Base-by-base conservation (phyloP, 2,888 invertebrate genomes). In the Lingula anatina region DNA sequence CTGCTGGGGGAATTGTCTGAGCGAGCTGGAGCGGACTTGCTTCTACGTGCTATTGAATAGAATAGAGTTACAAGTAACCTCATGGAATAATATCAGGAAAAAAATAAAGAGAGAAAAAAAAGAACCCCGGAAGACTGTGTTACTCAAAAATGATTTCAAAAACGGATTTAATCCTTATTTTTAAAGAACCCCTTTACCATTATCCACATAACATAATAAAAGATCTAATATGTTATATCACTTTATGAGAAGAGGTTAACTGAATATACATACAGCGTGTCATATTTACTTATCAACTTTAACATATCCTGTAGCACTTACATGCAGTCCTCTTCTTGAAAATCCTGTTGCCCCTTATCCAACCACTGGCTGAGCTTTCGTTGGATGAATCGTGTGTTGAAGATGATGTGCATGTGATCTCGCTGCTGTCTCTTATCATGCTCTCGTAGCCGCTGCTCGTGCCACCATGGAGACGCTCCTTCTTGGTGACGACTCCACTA, bases 361-460 rank as follows among this genome's bases (percentile, higher is more conserved):
- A 64, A 49, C 68, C 70, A 28, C 66, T 64, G 18, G 59, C 58
- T 2, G 68, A 65, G 42, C 65, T 64, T 53, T 75, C 76, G 47
- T 70, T 73, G 35, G 74, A 77, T 24, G 78, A 77, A 49, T 78
- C 78, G 38, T 70, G 76, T 42, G 72, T 74, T 2, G 70, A 67
- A 18, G 53, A 64, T 57, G 51, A 60, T 65, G 91, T 91, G 51
- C 89, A 90, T 23, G 90, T 90, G 54, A 89, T 90, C 70, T 92
- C 91, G 36, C 76, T 76, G 47, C 66, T 64, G 74, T 91, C 91
- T 54, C 91, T 81, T 9, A 90, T 86, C 57, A 92, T 89, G 65
- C 90, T 91, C 70, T 93, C 93, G 68, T 92, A 93, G 1, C 93
- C 93, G 44, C 82, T 82, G 66, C 83, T 90, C 72, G 91, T 90